phyloP scores from a whole-genome alignment of 1,140 invertebrate species.

The Tyrophagus putrescentiae region DNA sequence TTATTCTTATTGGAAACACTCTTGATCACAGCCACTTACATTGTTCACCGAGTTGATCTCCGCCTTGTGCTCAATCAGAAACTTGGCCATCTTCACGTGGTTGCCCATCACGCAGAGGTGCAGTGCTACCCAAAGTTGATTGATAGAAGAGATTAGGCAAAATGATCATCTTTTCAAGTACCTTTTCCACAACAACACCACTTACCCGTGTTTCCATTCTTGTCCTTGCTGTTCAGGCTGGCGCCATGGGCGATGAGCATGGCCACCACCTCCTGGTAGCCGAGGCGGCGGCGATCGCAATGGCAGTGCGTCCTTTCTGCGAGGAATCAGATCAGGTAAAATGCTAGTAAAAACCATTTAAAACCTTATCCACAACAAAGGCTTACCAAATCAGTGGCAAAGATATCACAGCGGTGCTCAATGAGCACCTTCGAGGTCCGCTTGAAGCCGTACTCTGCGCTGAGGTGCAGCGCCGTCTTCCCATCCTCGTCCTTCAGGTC shows the following conservation, averaged over 20 bases:
- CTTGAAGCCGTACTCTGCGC: slow-evolving; percentile 26
- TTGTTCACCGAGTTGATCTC: slow-evolving; percentile 53
- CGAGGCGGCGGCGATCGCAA: slow-evolving; percentile 34
- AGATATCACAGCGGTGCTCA: slow-evolving; percentile 28
- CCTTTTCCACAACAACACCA: slow-evolving; percentile 26
- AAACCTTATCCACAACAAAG: not conserved
- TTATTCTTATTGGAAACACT: not conserved
- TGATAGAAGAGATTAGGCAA: not conserved
- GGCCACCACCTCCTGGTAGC: slow-evolving; percentile 31
- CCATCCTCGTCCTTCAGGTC: slow-evolving; percentile 49
- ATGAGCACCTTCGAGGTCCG: slow-evolving; percentile 23
- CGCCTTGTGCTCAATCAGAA: slow-evolving; percentile 51
- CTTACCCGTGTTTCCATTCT: slow-evolving; percentile 22
- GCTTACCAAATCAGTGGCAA: slow-evolving; percentile 27
- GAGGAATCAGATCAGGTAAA: not conserved
- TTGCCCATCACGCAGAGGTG: slow-evolving; percentile 57
- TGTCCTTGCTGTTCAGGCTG: slow-evolving; percentile 34
- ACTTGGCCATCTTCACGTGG: slow-evolving; percentile 40
- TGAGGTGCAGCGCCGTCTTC: slow-evolving; percentile 28
- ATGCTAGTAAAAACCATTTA: not conserved
- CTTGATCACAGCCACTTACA: slow-evolving; percentile 40
- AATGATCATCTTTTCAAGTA: slow-evolving; percentile 27
- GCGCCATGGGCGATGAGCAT: slow-evolving; percentile 33
- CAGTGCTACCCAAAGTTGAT: slow-evolving; percentile 40
- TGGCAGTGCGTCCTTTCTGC: slow-evolving; percentile 35